Percentiles rank a stretch among this genome's conserved stretches.
Conservation (phyloP, 2,797 vertebrate genomes). For the Gymnocypris eckloni region DNA sequence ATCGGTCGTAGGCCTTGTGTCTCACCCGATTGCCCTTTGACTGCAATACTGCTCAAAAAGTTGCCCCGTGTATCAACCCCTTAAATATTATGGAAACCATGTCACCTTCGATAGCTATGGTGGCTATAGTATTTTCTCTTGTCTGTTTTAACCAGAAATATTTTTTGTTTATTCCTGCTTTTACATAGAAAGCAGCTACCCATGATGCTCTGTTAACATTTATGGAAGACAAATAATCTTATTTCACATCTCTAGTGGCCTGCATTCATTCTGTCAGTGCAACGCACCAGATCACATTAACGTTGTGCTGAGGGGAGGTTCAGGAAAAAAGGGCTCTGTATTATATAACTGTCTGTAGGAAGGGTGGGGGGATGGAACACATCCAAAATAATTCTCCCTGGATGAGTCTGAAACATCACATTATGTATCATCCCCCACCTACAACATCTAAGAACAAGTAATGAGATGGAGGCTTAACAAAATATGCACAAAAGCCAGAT, state of each 20-base stretch:
- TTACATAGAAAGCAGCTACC: background rate
- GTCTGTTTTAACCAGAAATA: background rate
- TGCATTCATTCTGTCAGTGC: slow-evolving; percentile 25
- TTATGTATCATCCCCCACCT: background rate
- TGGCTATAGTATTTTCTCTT: background rate
- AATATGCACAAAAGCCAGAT: slow-evolving; percentile 34
- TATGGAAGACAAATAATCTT: slow-evolving; percentile 4
- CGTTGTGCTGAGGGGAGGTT: slow-evolving; percentile 18
- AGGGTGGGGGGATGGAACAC: slow-evolving; percentile 9
- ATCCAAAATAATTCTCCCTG: slow-evolving; percentile 36
- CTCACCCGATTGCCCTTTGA: background rate
- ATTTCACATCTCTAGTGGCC: slow-evolving; percentile 25
- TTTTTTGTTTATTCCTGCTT: background rate
- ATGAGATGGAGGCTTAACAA: slow-evolving; percentile 36
- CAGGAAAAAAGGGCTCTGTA: slow-evolving; percentile 16
- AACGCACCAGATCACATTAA: background rate
- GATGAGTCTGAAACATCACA: slow-evolving; percentile 47
- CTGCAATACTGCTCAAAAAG: background rate
- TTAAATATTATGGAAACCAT: background rate
- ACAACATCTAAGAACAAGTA: slow-evolving; percentile 24
- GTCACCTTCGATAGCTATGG: background rate
- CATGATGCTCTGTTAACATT: background rate
- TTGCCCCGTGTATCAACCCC: background rate
- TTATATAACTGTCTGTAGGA: slow-evolving; percentile 50
- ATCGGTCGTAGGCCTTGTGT: background rate